A percentile compares a stretch with the other conserved stretches of the same genome.
Conservation (phyloP, 1,140 invertebrate genomes). For the Atta cephalotes region DNA sequence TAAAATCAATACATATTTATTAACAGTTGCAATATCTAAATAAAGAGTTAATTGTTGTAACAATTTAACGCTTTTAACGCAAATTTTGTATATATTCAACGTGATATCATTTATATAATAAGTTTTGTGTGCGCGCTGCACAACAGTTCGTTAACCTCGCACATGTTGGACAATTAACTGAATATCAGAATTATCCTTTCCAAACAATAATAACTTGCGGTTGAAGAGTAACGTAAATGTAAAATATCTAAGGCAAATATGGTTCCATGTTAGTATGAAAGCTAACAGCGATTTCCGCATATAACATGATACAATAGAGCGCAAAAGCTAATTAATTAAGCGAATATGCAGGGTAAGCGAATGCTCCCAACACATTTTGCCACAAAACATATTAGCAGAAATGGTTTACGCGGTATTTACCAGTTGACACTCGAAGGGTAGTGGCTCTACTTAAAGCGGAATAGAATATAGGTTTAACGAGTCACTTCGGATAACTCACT, state of each 20-base stretch:
- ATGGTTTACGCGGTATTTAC: slow-evolving; percentile 61
- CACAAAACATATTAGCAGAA: slow-evolving; percentile 51
- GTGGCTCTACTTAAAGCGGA: slow-evolving; percentile 52
- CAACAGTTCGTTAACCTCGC: background rate
- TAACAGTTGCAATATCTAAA: slow-evolving; percentile 19
- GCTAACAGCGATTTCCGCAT: slow-evolving; percentile 25
- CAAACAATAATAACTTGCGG: background rate
- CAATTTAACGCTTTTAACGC: slow-evolving; percentile 24
- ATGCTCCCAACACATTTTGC: slow-evolving; percentile 42
- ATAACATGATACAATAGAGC: slow-evolving; percentile 32
- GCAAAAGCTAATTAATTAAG: slow-evolving; percentile 58
- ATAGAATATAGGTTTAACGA: slow-evolving; percentile 64
- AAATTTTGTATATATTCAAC: background rate
- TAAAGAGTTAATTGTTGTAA: slow-evolving; percentile 45
- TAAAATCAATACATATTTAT: slow-evolving; percentile 42
- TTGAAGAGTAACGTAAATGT: background rate
- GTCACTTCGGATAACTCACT: slow-evolving; percentile 63
- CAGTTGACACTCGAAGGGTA: slow-evolving; percentile 49
- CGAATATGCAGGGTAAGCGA: slow-evolving; percentile 11
- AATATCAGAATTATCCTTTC: slow-evolving; percentile 26
- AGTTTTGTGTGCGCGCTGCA: background rate
- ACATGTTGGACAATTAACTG: background rate
- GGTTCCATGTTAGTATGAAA: background rate
- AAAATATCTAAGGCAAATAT: slow-evolving; percentile 24
- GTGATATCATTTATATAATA: background rate